These are phyloP conservation scores for Pogonocherus hispidulus DNA, from an alignment of 2,888 invertebrate genomes.

Conservation along the genomic window DNA sequence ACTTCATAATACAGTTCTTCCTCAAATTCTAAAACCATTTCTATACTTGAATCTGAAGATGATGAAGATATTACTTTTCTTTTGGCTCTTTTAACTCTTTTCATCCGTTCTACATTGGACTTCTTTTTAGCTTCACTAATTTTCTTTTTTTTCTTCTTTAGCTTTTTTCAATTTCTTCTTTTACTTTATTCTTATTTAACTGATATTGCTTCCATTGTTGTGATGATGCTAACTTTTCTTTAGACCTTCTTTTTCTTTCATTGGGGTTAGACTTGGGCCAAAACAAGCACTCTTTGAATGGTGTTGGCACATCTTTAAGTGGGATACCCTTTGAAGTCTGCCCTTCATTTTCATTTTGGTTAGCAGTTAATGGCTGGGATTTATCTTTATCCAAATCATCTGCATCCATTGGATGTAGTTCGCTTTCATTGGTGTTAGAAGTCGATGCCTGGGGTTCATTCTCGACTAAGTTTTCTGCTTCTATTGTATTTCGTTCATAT, in stretches of 20 bases:
- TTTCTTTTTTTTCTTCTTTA: slow-evolving; percentile 20
- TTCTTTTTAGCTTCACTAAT: too few species aligned
- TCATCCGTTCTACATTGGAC: slow-evolving; percentile 10
- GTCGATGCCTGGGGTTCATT: too few species aligned
- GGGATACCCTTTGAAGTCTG: too few species aligned
- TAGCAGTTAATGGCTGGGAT: too few species aligned
- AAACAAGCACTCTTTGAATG: slow-evolving; percentile 1
- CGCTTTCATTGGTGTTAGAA: not conserved
- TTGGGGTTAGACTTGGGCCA: not conserved
- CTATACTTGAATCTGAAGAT: slow-evolving; percentile 23
- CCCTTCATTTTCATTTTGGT: too few species aligned
- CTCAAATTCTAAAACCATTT: slow-evolving; percentile 26
- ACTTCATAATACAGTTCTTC: too few species aligned
- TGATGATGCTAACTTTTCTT: not conserved
- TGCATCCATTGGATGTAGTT: too few species aligned
- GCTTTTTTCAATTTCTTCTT: slow-evolving; percentile 18
- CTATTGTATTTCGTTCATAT: too few species aligned
- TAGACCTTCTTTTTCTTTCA: not conserved
- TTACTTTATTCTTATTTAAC: slow-evolving; percentile 18
- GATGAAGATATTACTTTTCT: slow-evolving; percentile 24
- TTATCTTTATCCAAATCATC: too few species aligned
- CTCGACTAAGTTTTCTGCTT: too few species aligned
- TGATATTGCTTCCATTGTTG: slow-evolving; percentile 15
- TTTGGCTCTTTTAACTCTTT: slow-evolving; percentile 13
- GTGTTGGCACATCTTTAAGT: slow-evolving; percentile 11